Conservation (phyloP, 2,113 vertebrate species). For the Sciurus niger region DNA sequence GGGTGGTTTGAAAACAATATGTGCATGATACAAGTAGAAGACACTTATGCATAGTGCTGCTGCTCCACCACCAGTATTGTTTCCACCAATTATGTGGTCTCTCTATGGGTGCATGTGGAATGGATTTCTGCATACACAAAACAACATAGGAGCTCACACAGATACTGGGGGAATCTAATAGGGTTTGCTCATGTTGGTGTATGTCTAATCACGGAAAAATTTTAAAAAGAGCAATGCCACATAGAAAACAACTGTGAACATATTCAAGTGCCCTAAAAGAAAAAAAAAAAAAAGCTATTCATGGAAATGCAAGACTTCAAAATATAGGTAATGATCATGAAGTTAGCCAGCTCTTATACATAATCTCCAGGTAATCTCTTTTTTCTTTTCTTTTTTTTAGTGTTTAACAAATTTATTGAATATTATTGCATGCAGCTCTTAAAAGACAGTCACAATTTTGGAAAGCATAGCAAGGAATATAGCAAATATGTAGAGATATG, state of each 20-base stretch:
- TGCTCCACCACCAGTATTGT: neutral
- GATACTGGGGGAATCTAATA: neutral
- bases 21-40: no score
- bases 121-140: neutral
- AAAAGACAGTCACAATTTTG: neutral
- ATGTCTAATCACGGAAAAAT: neutral
- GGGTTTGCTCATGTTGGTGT: no score
- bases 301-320: neutral
- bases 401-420: conserved; percentile 5
- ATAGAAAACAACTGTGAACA: neutral
- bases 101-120: neutral
- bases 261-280: neutral
- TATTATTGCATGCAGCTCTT: neutral
- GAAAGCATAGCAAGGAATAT: neutral
- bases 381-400: no score
- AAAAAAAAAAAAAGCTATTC: neutral
- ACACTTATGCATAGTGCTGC: neutral
- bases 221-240: neutral
- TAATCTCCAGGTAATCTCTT: no score
- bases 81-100: neutral
- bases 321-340: neutral
- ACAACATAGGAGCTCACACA: neutral
- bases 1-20: neutral
- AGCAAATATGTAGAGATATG: neutral
- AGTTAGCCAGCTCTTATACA: neutral